A percentile compares a stretch with the other conserved stretches of the same genome.
Conservation (phyloP, 1,140 invertebrate species). For the Magallana angulata region DNA sequence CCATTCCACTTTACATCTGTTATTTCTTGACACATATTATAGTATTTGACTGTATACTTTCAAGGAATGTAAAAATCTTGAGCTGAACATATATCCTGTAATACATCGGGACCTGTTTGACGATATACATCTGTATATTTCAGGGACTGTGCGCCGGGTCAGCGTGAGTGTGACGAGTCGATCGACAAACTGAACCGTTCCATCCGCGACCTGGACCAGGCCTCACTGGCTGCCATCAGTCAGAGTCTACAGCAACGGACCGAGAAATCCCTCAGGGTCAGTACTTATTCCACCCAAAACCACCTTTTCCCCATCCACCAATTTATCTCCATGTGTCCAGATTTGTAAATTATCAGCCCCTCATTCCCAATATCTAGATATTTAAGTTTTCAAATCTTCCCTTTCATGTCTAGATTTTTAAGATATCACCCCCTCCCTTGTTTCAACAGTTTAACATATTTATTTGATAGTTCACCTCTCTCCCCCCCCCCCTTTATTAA, state of each 20-base stretch:
- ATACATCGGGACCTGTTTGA: too few species aligned
- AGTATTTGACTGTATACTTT: too few species aligned
- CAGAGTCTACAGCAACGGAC: conserved; percentile 87
- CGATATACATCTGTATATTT: conserved; percentile 49
- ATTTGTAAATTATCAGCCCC: neutral
- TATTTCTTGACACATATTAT: too few species aligned
- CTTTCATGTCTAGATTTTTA: too few species aligned
- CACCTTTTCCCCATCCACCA: neutral
- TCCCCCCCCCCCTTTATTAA: too few species aligned
- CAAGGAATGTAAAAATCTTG: too few species aligned
- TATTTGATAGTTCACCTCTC: too few species aligned
- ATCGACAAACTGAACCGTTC: conserved; percentile 88
- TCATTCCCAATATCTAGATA: too few species aligned
- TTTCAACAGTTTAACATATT: too few species aligned
- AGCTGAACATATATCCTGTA: neutral
- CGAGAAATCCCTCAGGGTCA: conserved; percentile 85
- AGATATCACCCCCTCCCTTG: too few species aligned
- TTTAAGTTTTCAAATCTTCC: too few species aligned
- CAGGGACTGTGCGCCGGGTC: conserved; percentile 96
- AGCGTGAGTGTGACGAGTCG: conserved; percentile 93
- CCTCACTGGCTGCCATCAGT: conserved; percentile 91
- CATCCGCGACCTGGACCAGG: conserved; percentile 91
- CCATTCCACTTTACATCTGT: too few species aligned
- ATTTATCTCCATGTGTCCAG: neutral
- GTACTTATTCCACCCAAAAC: neutral